Evolutionary conservation across 64 coral and sea anemone species (phyloP).

Genomic region (Pachyseris speciosa): DNA sequence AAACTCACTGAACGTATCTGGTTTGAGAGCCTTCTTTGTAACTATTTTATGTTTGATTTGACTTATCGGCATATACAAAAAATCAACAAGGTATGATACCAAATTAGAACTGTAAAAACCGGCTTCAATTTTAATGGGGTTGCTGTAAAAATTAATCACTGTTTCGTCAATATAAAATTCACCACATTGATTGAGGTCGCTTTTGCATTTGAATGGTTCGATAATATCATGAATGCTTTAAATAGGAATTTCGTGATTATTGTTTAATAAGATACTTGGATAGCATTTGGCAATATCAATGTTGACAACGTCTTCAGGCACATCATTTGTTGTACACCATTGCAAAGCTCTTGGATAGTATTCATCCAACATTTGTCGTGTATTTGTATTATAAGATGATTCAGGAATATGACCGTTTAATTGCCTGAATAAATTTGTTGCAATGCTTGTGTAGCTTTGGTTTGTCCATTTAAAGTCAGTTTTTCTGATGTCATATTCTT

Average conservation of each 20-base stretch:
- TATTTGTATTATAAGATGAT: background rate
- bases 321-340: background rate
- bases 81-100: too few species aligned
- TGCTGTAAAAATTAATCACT: background rate
- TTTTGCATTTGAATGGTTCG: background rate
- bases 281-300: background rate
- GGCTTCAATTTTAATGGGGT: background rate
- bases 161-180: background rate
- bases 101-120: background rate
- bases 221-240: background rate
- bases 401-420: too few species aligned
- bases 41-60: conserved; percentile 24
- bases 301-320: background rate
- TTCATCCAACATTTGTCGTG: background rate
- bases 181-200: background rate
- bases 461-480: conserved; percentile 50
- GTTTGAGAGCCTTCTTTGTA: conserved; percentile 2
- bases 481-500: conserved; percentile 52
- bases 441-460: too few species aligned
- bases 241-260: background rate
- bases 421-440: too few species aligned
- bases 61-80: background rate
- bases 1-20: conserved; percentile 20
- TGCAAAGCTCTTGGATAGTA: background rate
- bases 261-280: background rate